phyloP scores from a whole-genome alignment of 2,113 vertebrate genomes.

The Hydropotes inermis region DNA sequence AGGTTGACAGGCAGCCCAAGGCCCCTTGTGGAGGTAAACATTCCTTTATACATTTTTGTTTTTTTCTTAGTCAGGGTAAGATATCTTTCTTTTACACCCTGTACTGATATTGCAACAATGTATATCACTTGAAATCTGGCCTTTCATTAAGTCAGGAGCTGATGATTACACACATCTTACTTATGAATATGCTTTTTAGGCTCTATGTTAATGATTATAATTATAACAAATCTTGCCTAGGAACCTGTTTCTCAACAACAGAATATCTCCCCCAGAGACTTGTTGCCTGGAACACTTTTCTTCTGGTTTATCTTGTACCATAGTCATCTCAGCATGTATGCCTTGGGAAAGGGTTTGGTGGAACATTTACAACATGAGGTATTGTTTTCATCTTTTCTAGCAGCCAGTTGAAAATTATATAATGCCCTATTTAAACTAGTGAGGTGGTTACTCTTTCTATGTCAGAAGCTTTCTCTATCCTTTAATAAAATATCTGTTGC shows the following conservation, averaged over 20 bases:
- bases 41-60: neutral
- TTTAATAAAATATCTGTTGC: neutral
- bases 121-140: neutral
- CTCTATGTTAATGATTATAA: neutral
- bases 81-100: neutral
- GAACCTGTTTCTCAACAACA: neutral
- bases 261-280: neutral
- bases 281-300: neutral
- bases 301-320: accelerated
- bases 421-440: neutral
- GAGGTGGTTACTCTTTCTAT: neutral
- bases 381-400: neutral
- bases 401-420: neutral
- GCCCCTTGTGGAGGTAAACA: neutral
- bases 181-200: neutral
- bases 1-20: neutral
- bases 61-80: neutral
- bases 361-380: neutral
- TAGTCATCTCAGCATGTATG: neutral
- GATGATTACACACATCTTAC: neutral
- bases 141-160: neutral
- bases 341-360: neutral
- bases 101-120: neutral
- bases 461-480: neutral
- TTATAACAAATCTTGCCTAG: neutral